phyloP scores from a whole-genome alignment of 1,140 invertebrate genomes.

The Monochamus saltuarius region DNA sequence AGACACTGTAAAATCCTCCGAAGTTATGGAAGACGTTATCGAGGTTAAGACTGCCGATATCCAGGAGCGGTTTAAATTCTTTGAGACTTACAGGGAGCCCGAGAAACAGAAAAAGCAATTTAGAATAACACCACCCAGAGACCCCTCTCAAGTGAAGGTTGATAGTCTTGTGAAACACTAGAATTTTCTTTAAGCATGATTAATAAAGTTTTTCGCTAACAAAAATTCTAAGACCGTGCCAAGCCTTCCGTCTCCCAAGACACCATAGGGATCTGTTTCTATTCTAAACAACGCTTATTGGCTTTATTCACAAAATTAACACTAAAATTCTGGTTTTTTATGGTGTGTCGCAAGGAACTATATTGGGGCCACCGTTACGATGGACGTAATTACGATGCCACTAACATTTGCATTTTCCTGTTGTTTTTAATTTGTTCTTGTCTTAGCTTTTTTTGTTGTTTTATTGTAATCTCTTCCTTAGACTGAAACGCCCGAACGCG shows the following conservation, averaged over 20 bases:
- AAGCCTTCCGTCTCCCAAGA: too few relatives aligned
- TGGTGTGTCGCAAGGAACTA: too few relatives aligned
- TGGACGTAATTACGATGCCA: too few relatives aligned
- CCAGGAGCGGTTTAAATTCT: slow-evolving; percentile 84
- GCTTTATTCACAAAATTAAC: too few relatives aligned
- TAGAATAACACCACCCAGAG: slow-evolving; percentile 82
- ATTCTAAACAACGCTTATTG: too few relatives aligned
- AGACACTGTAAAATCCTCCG: slow-evolving; percentile 67
- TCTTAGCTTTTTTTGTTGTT: background rate
- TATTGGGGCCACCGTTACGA: too few relatives aligned
- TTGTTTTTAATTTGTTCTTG: background rate
- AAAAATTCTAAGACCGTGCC: too few relatives aligned
- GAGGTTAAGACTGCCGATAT: slow-evolving; percentile 79
- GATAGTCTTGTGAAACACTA: slow-evolving; percentile 1
- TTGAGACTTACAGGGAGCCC: slow-evolving; percentile 81
- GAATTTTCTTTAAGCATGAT: background rate
- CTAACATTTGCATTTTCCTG: too few relatives aligned
- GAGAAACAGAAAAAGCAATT: slow-evolving; percentile 72
- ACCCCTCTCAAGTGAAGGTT: slow-evolving; percentile 55
- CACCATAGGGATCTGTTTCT: too few relatives aligned
- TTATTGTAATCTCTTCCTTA: slow-evolving; percentile 29
- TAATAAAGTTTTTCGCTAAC: slow-evolving; percentile 1
- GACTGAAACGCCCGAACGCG: slow-evolving; percentile 70
- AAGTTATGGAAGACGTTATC: slow-evolving; percentile 71
- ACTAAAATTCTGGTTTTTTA: too few relatives aligned